A percentile compares a stretch with the other conserved stretches of the same genome.
Evolutionary conservation across 2,113 vertebrate genomes (phyloP).

Genomic region (Protomyctophum bolini): DNA sequence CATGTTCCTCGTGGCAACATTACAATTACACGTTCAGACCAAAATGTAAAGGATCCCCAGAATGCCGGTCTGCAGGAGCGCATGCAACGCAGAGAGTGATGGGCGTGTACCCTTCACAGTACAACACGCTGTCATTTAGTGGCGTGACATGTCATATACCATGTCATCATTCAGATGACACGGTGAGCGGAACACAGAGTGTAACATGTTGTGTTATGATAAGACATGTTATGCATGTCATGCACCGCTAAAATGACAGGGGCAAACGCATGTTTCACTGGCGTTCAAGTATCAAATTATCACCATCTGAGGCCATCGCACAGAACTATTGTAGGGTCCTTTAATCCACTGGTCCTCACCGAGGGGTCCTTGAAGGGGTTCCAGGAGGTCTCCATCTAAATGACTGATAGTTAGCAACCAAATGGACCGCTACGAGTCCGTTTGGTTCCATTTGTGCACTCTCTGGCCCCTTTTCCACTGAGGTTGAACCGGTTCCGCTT

Average conservation of each 20-base stretch:
- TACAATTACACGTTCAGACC: conserved; percentile 4
- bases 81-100: not conserved
- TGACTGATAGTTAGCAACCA: too few species aligned
- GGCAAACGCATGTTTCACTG: not conserved
- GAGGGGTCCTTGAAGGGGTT: too few species aligned
- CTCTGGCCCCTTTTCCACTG: too few species aligned
- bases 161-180: not conserved
- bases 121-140: conserved; percentile 18
- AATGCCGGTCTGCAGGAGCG: conserved; percentile 5
- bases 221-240: too few species aligned
- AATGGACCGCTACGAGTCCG: too few species aligned
- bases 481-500: too few species aligned
- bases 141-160: not conserved
- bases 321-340: not conserved
- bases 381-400: too few species aligned
- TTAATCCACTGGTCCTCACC: too few species aligned
- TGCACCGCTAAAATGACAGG: not conserved
- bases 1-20: conserved; percentile 5
- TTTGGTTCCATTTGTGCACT: too few species aligned
- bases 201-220: not conserved
- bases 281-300: not conserved
- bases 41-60: not conserved
- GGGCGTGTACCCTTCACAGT: not conserved
- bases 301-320: too few species aligned
- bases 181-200: conserved; percentile 1